These are phyloP conservation scores for Chorisops tibialis DNA, from an alignment of 2,888 invertebrate genomes.

Conservation along the genomic window DNA sequence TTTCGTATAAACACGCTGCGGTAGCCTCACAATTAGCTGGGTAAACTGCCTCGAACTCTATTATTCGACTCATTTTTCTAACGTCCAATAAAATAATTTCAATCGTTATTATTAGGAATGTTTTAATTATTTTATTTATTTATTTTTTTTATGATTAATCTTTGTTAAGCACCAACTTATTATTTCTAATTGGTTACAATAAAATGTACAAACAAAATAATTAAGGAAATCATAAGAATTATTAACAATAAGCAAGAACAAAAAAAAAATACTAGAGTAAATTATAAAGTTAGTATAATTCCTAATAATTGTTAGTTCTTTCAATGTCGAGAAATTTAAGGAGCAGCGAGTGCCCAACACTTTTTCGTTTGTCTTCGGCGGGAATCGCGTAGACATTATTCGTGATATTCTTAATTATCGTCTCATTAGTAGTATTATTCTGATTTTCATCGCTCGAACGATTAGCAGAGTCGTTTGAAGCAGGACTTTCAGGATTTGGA, in stretches of 20 bases:
- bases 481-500: background rate
- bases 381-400: background rate
- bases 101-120: slow-evolving; percentile 15
- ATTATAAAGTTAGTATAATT: background rate
- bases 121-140: slow-evolving; percentile 11
- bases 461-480: background rate
- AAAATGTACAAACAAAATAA: slow-evolving; percentile 14
- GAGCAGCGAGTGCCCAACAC: slow-evolving; percentile 18
- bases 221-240: background rate
- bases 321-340: slow-evolving; percentile 18
- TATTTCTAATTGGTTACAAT: slow-evolving; percentile 1
- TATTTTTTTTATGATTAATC: slow-evolving; percentile 10
- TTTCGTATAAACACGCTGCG: too few species aligned
- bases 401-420: background rate
- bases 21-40: too few species aligned
- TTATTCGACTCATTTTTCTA: too few species aligned
- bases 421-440: background rate
- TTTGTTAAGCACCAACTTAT: slow-evolving; percentile 20
- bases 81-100: too few species aligned
- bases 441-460: background rate
- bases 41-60: too few species aligned
- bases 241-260: background rate
- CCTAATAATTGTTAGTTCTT: slow-evolving; percentile 12
- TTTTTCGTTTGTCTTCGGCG: slow-evolving; percentile 2
- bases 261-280: slow-evolving; percentile 17